These are phyloP conservation scores for Ceratosolen solmsi DNA, from an alignment of 1,140 invertebrate species.

Conservation along the genomic window DNA sequence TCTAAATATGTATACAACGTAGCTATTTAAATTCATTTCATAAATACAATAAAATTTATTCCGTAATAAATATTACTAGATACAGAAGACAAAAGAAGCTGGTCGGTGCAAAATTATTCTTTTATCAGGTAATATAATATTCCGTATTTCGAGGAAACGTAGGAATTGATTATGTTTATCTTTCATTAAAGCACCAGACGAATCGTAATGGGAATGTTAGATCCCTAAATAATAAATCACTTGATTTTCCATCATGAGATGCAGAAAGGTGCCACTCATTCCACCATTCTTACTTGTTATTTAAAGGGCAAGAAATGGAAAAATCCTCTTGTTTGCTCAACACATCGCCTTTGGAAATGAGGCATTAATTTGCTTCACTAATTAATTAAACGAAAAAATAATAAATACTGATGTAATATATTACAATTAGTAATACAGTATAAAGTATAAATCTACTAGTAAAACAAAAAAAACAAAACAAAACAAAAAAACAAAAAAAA, in stretches of 20 bases:
- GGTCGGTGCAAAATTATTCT: conserved; percentile 62
- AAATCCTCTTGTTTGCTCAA: conserved; percentile 3
- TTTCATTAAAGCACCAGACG: conserved; percentile 69
- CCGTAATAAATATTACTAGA: conserved; percentile 28
- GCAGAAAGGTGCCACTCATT: conserved; percentile 9
- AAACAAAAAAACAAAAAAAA: no score
- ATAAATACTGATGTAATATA: no score
- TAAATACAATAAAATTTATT: no score
- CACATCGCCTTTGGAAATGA: background rate
- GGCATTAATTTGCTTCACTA: background rate
- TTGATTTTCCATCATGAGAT: conserved; percentile 58
- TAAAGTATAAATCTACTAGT: no score
- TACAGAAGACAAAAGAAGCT: conserved; percentile 36
- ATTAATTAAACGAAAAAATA: background rate
- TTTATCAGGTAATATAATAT: conserved; percentile 67
- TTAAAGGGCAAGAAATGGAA: conserved; percentile 3
- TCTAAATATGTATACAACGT: background rate
- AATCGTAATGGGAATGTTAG: conserved; percentile 55
- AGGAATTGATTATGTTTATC: conserved; percentile 72
- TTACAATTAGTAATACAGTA: no score
- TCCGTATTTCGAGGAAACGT: conserved; percentile 63
- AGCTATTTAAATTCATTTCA: background rate
- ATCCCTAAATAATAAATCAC: conserved; percentile 68
- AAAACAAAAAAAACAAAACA: no score
- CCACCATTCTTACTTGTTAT: background rate